These are phyloP conservation scores for Callyntrura sp. DNA, from an alignment of 2,888 invertebrate species.

Conservation along the genomic window DNA sequence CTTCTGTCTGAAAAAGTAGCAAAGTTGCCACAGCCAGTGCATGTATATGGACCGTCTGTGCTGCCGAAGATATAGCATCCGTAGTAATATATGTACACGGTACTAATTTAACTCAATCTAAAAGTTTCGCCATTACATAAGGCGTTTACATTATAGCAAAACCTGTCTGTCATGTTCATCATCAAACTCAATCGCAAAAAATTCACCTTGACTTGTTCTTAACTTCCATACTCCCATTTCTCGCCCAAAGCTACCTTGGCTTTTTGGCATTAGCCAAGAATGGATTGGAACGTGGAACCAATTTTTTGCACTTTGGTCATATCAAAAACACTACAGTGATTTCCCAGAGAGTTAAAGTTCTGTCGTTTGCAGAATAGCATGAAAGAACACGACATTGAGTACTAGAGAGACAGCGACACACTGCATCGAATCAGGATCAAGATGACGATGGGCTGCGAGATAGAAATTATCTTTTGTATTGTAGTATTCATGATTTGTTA, in stretches of 20 bases:
- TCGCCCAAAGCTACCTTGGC: conserved; percentile 34
- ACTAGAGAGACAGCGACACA: too few species aligned
- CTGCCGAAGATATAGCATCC: neutral
- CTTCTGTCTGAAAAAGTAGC: neutral
- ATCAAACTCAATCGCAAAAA: conserved; percentile 22
- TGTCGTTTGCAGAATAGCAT: too few species aligned
- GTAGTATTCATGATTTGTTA: too few species aligned
- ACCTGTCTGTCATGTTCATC: conserved; percentile 56
- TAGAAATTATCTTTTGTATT: too few species aligned
- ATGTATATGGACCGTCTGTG: too few species aligned
- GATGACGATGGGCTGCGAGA: too few species aligned
- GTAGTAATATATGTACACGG: conserved; percentile 6
- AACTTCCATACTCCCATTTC: neutral
- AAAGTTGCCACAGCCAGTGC: too few species aligned
- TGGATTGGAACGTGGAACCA: conserved; percentile 49
- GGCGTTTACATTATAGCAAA: conserved; percentile 45
- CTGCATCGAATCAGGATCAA: too few species aligned
- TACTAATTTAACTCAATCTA: neutral
- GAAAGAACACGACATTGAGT: too few species aligned
- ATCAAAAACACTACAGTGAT: too few species aligned
- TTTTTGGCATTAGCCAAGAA: conserved; percentile 52
- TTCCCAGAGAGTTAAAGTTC: too few species aligned
- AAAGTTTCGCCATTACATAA: conserved; percentile 32
- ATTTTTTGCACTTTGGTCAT: neutral
- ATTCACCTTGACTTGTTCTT: conserved; percentile 69